phyloP scores from a whole-genome alignment of 2,113 vertebrate species.

The Seriola dumerili region DNA sequence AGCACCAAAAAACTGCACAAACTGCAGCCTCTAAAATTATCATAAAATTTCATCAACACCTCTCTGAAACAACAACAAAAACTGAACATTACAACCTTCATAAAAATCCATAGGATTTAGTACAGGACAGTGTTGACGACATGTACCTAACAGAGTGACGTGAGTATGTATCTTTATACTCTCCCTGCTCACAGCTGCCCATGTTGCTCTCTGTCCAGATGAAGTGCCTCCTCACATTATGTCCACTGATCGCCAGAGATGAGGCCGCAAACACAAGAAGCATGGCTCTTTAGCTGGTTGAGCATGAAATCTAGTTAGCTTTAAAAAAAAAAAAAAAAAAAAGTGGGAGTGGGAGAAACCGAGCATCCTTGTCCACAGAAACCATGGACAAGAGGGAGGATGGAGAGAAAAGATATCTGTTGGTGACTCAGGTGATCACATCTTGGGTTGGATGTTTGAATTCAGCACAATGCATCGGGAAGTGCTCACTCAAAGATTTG shows the following conservation, averaged over 20 bases:
- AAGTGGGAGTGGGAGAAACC: conserved; percentile 43
- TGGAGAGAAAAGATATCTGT: conserved; percentile 33
- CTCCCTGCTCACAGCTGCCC: conserved; percentile 1
- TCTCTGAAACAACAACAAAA: too few relatives aligned
- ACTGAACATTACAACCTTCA: not conserved
- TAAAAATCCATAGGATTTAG: not conserved
- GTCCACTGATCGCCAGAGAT: conserved; percentile 53
- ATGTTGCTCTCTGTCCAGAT: conserved; percentile 27
- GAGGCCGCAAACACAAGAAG: conserved; percentile 53
- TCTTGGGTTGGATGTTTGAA: conserved; percentile 1
- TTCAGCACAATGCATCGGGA: not conserved
- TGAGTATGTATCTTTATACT: not conserved
- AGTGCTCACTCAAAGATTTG: not conserved
- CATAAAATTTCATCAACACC: too few relatives aligned
- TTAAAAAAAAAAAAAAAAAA: conserved; percentile 32
- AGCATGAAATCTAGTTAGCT: conserved; percentile 80
- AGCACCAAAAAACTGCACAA: too few relatives aligned
- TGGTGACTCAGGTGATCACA: conserved; percentile 6
- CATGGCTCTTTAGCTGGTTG: conserved; percentile 66
- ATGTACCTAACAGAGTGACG: not conserved
- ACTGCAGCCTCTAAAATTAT: too few relatives aligned
- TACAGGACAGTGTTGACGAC: not conserved
- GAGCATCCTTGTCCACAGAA: conserved; percentile 25
- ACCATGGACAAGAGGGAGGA: conserved; percentile 11
- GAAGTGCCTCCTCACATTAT: conserved; percentile 59